Base-by-base conservation (phyloP, 2,888 invertebrate genomes). In the Caenorhabditis sinica region DNA sequence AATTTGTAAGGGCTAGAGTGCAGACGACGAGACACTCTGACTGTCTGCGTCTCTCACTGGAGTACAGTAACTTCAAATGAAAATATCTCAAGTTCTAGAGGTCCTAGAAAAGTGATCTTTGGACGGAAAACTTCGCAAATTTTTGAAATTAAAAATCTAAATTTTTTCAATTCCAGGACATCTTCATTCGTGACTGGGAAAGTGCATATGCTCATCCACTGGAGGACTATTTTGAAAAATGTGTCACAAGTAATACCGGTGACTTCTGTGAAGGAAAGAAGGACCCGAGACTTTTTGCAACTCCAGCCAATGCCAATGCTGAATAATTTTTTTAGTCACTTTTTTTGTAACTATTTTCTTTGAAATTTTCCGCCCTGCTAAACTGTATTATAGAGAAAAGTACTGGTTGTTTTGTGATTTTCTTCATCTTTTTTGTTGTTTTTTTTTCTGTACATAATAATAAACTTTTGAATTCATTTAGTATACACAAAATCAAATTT, bases 101-200 rank as follows among this genome's bases (percentile, higher is more conserved):
- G n/a, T n/a, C n/a, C n/a, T n/a, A n/a, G n/a, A n/a, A n/a, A n/a
- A n/a, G n/a, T n/a, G n/a, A n/a, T n/a, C n/a, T n/a, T n/a, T n/a
- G n/a, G n/a, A n/a, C n/a, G n/a, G n/a, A n/a, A n/a, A n/a, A n/a
- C n/a, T n/a, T n/a, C n/a, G n/a, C n/a, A n/a, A n/a, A n/a, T n/a
- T n/a, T n/a, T n/a, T n/a, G n/a, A 51, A 43, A 5, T 43, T 20
- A 20, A 5, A 45, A 45, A 15, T 8, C 2, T 1, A n/a, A 9
- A n/a, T n/a, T 51, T 28, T 11, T 11, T 43, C n/a, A 20, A 1
- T 83, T 86, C 8, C 58, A 86, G 86, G 85, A 86, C 28, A 89
- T 91, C 60, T 91, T 91, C 84, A 71, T 73, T 11, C 86, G 92
- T 11, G 90, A 92, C 69, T 92, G 90, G 90, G 81, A 89, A 53